Evolutionary conservation across 2,888 invertebrate species (phyloP), one percentile per base, ranked within the genome.

Genomic region (Caenorhabditis sp.): DNA sequence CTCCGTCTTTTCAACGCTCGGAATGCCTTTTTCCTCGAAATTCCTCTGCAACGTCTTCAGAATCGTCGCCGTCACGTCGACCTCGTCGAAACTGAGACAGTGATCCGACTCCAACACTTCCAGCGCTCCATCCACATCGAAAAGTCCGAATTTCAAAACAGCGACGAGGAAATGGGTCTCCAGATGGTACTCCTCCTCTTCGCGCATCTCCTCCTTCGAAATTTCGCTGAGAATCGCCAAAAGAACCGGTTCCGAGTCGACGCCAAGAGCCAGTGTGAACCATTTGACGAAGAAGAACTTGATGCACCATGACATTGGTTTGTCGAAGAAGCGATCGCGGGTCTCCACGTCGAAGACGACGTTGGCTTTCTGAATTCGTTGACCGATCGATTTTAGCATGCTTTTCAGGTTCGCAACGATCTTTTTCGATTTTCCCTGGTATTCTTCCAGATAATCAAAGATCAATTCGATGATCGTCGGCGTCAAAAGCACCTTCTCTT

Each of bases 381-480:
- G 3, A 8, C 64, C 65, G 15, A 74, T 32, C 13, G 20, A 20
- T 50, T 40, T 58, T 2, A 74, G 32, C 26, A 58, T 28, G 4
- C 6, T 6, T 15, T 51, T 60, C 15, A 47, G 20, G 51, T 50
- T 60, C 0, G 26, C 51, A 4, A 65, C 13, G n/a, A 74, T 26
- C 0, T 37, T 13, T n/a, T 22, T 18, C 26, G 58, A 58, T 0
- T 26, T 24, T 13, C 53, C 61, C 18, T 50, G 32, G 40, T 56
- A 58, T 13, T 72, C 64, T 0, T 1, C 11, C 18, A 67, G 47
- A 4, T 65, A 6, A 0, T 58, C 28, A 15, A 65, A 28, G 2
- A 67, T 15, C 56, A 67, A 20, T n/a, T 37, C 50, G 37, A 74
- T 51, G 32, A 76, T 67, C 0, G 61, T 53, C 3, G 76, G 76